phyloP scores from a whole-genome alignment of 2,797 vertebrate genomes.

The Cottoperca gobio region DNA sequence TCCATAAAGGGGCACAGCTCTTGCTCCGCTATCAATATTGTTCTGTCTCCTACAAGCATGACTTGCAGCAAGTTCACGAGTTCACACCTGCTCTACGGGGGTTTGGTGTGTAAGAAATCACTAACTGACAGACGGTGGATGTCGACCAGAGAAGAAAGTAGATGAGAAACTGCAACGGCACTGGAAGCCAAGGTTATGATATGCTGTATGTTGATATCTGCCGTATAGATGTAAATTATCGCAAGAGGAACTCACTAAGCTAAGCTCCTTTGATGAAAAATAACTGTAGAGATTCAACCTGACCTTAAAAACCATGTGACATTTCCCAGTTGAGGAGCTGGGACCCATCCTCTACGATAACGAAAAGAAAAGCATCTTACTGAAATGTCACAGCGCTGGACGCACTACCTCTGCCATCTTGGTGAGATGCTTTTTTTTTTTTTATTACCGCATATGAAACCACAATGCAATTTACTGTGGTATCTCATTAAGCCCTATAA shows the following conservation, averaged over 20 bases:
- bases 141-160: background rate
- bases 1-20: constrained; percentile 7
- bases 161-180: background rate
- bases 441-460: constrained; percentile 32
- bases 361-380: constrained; percentile 65
- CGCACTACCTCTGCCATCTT: constrained; percentile 35
- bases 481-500: constrained; percentile 71
- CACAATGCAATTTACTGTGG: constrained; percentile 49
- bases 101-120: constrained; percentile 26
- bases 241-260: constrained; percentile 44
- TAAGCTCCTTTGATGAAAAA: constrained; percentile 70
- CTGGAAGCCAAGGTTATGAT: background rate
- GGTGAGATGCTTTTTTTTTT: constrained; percentile 15
- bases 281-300: constrained; percentile 65
- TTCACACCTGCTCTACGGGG: constrained; percentile 30
- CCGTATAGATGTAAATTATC: constrained; percentile 47
- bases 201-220: constrained; percentile 27
- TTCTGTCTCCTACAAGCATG: constrained; percentile 17
- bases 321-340: constrained; percentile 73
- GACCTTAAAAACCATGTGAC: constrained; percentile 76
- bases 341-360: constrained; percentile 68
- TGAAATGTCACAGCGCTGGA: constrained; percentile 74
- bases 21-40: constrained; percentile 23
- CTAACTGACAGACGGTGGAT: constrained; percentile 4
- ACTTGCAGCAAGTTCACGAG: constrained; percentile 33